Conservation (phyloP, 2,888 invertebrate genomes). For the Exocentrus adspersus region DNA sequence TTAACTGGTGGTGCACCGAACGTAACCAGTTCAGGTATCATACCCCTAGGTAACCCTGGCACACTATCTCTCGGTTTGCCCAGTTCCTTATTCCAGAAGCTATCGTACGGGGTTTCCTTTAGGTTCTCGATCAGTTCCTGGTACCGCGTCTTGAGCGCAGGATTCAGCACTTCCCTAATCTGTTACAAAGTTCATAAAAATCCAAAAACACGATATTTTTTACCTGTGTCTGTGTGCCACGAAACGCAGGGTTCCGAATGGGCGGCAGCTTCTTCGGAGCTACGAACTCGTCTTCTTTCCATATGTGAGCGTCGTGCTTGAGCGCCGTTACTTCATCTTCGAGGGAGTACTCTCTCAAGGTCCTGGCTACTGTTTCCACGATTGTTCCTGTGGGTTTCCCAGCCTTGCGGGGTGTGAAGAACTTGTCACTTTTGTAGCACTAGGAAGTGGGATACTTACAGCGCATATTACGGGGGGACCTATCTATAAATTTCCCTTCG, state of each 20-base stretch:
- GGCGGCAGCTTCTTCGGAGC: conserved; percentile 43
- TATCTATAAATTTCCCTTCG: conserved; percentile 54
- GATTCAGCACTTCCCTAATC: conserved; percentile 52
- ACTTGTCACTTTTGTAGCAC: not conserved
- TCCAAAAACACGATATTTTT: conserved; percentile 6
- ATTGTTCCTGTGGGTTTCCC: conserved; percentile 51
- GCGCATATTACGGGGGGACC: conserved; percentile 47
- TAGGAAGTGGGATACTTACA: conserved; percentile 32
- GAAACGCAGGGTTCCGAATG: conserved; percentile 46
- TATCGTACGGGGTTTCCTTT: conserved; percentile 63
- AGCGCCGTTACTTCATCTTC: conserved; percentile 54
- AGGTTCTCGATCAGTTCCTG: conserved; percentile 64
- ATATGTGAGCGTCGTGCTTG: conserved; percentile 52
- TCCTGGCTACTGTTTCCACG: conserved; percentile 45
- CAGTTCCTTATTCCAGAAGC: conserved; percentile 63
- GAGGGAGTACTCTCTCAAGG: conserved; percentile 52
- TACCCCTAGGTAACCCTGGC: conserved; percentile 62
- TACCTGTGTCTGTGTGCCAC: conserved; percentile 49
- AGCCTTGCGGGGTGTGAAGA: too few species aligned
- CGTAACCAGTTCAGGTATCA: conserved; percentile 58
- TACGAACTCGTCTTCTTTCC: conserved; percentile 43
- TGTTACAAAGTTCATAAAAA: conserved; percentile 26
- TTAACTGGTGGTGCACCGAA: conserved; percentile 58
- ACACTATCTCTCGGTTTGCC: conserved; percentile 63
- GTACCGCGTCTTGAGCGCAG: conserved; percentile 61